These are phyloP conservation scores for Poecilia picta DNA, from an alignment of 2,797 vertebrate species.

Conservation along the genomic window DNA sequence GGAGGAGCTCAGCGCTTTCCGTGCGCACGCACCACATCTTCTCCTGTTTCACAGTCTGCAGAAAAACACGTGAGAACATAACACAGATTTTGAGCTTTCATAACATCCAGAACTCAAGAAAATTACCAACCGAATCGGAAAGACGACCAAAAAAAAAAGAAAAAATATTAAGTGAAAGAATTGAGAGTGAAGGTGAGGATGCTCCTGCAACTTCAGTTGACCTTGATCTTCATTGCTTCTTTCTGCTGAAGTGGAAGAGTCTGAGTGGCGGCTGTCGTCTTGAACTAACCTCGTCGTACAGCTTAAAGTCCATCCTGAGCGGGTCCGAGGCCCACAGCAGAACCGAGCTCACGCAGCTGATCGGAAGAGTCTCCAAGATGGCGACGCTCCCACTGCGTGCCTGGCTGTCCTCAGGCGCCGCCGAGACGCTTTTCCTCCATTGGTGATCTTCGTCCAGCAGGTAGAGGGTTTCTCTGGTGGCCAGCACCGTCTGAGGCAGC, in stretches of 20 bases:
- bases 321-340: conserved; percentile 83
- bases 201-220: neutral
- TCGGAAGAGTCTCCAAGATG: conserved; percentile 85
- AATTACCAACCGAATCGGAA: neutral
- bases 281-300: conserved; percentile 90
- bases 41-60: conserved; percentile 89
- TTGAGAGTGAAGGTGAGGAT: neutral
- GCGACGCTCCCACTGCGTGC: conserved; percentile 54
- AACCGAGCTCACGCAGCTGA: conserved; percentile 92
- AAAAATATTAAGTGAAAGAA: neutral
- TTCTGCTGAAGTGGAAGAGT: neutral
- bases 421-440: conserved; percentile 71
- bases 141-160: neutral
- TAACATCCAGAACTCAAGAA: neutral
- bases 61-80: conserved; percentile 4
- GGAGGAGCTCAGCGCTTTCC: conserved; percentile 83
- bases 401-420: conserved; percentile 34
- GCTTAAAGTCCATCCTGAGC: conserved; percentile 84
- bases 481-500: conserved; percentile 87
- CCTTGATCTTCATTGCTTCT: neutral
- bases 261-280: neutral
- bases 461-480: conserved; percentile 87
- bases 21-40: conserved; percentile 89
- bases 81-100: neutral
- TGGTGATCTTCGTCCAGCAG: conserved; percentile 90